Conservation (phyloP, 2,113 vertebrate species). For the Phrynosoma blainvillii region DNA sequence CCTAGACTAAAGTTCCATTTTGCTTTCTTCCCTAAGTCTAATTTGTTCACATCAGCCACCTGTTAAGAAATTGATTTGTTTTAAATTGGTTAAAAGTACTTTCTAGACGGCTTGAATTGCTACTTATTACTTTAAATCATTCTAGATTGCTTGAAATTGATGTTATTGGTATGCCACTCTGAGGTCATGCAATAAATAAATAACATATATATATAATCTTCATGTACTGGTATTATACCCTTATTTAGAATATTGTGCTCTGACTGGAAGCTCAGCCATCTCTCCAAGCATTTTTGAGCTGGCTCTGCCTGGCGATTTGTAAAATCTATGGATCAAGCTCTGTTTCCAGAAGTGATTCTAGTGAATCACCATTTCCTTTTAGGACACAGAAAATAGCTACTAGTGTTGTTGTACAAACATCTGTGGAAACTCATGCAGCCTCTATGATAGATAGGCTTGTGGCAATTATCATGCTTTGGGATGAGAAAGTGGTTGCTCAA, state of each 20-base stretch:
- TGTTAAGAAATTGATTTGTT: background rate
- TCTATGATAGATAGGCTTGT: no score
- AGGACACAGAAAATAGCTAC: background rate
- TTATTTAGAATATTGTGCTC: background rate
- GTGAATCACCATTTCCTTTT: background rate
- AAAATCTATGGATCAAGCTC: background rate
- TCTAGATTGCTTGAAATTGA: no score
- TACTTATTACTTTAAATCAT: no score
- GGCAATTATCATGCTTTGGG: background rate
- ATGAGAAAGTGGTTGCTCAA: background rate
- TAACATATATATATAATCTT: background rate
- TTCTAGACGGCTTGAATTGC: no score
- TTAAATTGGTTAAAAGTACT: no score
- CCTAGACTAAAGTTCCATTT: slow-evolving; percentile 9
- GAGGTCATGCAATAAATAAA: no score
- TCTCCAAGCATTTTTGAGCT: background rate
- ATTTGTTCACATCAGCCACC: background rate
- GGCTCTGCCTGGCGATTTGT: background rate
- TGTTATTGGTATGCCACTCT: no score
- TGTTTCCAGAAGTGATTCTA: no score
- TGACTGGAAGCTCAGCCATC: background rate
- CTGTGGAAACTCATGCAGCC: background rate
- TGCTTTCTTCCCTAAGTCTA: slow-evolving; percentile 20
- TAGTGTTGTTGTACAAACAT: background rate
- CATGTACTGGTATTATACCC: background rate